A percentile compares a stretch with the other conserved stretches of the same genome.
Evolutionary conservation across 2,797 vertebrate genomes (phyloP).

Genomic region (Muscicapa comitata): DNA sequence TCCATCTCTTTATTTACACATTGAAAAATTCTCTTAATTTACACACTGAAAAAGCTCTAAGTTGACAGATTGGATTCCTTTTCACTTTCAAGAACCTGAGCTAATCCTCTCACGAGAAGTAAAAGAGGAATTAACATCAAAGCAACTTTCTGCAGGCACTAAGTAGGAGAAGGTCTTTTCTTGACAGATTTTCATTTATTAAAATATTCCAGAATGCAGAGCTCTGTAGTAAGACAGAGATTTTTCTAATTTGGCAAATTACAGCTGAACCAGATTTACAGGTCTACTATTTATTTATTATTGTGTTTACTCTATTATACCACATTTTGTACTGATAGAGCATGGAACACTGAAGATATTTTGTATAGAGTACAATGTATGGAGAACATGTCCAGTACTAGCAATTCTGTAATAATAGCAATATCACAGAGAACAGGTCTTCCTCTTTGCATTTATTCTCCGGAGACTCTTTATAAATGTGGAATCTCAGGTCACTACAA

Average conservation of each 20-base stretch:
- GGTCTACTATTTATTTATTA: not conserved
- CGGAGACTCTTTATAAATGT: not conserved
- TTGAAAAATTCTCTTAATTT: not conserved
- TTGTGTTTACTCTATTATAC: not conserved
- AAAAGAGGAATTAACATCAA: constrained; percentile 15
- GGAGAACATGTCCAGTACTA: not conserved
- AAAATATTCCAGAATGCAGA: not conserved
- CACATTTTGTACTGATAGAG: not conserved
- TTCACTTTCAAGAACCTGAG: not conserved
- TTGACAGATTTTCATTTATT: not conserved
- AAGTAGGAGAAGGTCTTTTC: not conserved
- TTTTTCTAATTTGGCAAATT: not conserved
- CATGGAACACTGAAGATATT: not conserved
- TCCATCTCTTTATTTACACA: not conserved
- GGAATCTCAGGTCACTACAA: not conserved
- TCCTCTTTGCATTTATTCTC: not conserved
- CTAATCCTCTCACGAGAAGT: not conserved
- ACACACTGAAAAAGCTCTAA: not conserved
- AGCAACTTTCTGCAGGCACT: not conserved
- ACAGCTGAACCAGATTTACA: not conserved
- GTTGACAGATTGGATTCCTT: not conserved
- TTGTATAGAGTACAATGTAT: not conserved
- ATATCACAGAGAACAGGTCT: not conserved
- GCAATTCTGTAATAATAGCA: not conserved
- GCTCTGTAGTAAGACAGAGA: not conserved